Evolutionary conservation across 2,797 vertebrate genomes (phyloP).

Genomic region (Natrix natrix): DNA sequence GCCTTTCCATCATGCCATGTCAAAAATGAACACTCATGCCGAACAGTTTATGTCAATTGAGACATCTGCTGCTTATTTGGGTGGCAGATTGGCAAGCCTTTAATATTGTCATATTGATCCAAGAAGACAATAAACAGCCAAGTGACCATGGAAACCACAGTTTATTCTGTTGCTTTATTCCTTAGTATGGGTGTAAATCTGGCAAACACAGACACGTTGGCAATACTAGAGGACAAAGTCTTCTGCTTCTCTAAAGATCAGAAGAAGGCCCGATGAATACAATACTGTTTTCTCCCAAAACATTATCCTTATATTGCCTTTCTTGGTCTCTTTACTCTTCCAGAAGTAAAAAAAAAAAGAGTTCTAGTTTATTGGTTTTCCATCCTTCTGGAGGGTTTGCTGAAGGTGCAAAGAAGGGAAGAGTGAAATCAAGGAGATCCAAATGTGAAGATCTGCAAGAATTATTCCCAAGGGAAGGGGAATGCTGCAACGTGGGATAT

Average conservation of each 20-base stretch:
- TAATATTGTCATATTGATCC: constrained; percentile 57
- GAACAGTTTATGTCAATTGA: constrained; percentile 43
- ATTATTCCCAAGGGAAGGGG: not conserved
- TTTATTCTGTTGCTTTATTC: constrained; percentile 66
- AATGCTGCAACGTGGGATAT: not conserved
- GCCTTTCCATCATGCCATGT: not conserved
- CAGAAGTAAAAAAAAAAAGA: not conserved
- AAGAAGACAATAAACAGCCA: constrained; percentile 61
- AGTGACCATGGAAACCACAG: constrained; percentile 67
- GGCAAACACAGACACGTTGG: constrained; percentile 48
- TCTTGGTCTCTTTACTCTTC: not conserved
- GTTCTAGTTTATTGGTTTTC: constrained; percentile 25
- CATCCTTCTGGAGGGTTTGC: constrained; percentile 10
- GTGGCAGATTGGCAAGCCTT: constrained; percentile 59
- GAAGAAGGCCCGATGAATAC: constrained; percentile 31
- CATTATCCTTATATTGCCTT: constrained; percentile 25
- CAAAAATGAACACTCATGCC: constrained; percentile 9
- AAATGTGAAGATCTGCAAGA: not conserved
- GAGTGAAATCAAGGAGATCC: not conserved
- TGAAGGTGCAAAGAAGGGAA: not conserved
- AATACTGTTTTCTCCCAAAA: not conserved
- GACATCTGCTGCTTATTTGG: constrained; percentile 68
- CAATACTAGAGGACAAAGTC: constrained; percentile 28
- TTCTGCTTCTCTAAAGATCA: constrained; percentile 37
- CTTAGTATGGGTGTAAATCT: constrained; percentile 55